phyloP scores from a whole-genome alignment of 2,797 vertebrate genomes.

The Chloroceryle amazona region DNA sequence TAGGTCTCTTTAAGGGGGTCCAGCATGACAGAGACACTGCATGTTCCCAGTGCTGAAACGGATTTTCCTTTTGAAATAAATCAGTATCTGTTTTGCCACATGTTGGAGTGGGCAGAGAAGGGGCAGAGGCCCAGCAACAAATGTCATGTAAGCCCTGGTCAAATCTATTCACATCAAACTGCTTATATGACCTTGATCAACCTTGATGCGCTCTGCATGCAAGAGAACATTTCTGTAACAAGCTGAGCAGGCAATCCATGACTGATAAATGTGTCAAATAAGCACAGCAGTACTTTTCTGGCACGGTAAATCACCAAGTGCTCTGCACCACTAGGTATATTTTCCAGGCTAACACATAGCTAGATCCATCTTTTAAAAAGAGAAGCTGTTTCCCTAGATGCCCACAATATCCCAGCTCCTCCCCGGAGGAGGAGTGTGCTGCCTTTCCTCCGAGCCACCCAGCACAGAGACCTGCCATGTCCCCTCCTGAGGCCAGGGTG shows the following conservation, averaged over 20 bases:
- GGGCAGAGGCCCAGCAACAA: neutral
- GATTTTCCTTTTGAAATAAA: neutral
- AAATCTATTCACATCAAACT: neutral
- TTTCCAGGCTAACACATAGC: neutral
- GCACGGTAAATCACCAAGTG: neutral
- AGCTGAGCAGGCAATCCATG: neutral
- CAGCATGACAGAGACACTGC: neutral
- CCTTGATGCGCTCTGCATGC: neutral
- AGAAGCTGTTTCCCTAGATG: neutral
- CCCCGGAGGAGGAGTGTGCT: neutral
- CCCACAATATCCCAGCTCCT: rapidly evolving
- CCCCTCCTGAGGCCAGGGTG: neutral
- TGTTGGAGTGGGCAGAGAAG: neutral
- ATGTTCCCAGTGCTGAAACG: neutral
- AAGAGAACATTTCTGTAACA: neutral
- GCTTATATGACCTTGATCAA: neutral
- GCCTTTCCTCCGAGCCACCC: neutral
- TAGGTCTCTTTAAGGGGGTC: rapidly evolving
- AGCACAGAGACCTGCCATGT: rapidly evolving
- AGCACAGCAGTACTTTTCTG: neutral
- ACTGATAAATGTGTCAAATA: neutral
- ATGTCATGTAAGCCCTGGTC: neutral
- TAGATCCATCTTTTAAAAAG: neutral
- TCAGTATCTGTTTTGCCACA: neutral
- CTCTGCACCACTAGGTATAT: neutral